Evolutionary conservation across 2,113 vertebrate genomes (phyloP).

Genomic region (Xenopus tropicalis): DNA sequence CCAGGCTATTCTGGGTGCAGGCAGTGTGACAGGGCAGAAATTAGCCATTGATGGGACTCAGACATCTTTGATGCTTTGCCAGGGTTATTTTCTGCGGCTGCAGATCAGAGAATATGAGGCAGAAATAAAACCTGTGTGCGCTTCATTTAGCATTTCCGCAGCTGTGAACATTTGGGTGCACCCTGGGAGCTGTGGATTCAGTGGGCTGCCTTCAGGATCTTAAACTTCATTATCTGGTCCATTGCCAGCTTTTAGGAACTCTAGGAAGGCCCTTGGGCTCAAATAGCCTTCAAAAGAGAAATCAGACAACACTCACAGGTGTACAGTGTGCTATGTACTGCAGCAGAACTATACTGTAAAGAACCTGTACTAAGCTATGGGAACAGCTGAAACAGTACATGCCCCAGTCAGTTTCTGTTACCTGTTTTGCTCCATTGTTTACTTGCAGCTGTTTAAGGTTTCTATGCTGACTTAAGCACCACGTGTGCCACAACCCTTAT

Average conservation of each 20-base stretch:
- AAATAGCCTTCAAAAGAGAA: too few relatives aligned
- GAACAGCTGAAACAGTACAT: too few relatives aligned
- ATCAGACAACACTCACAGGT: too few relatives aligned
- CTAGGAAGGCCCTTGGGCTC: not conserved
- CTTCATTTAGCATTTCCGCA: constrained; percentile 65
- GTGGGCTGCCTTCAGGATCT: constrained; percentile 18
- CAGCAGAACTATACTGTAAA: too few relatives aligned
- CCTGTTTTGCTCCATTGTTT: too few relatives aligned
- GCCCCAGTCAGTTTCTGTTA: too few relatives aligned
- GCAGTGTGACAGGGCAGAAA: constrained; percentile 73
- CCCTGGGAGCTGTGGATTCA: constrained; percentile 22
- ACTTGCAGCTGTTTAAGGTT: too few relatives aligned
- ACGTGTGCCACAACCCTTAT: too few relatives aligned
- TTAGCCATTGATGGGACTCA: constrained; percentile 61
- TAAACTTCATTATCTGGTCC: constrained; percentile 31
- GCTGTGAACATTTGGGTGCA: constrained; percentile 42
- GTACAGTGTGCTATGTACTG: too few relatives aligned
- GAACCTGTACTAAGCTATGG: too few relatives aligned
- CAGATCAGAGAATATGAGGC: constrained; percentile 60
- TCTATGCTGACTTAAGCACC: too few relatives aligned
- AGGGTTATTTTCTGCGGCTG: constrained; percentile 66
- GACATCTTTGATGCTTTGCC: constrained; percentile 68
- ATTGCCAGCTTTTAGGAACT: constrained; percentile 14
- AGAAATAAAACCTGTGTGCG: constrained; percentile 53
- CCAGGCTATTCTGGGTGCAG: constrained; percentile 66